A percentile compares a stretch with the other conserved stretches of the same genome.
Conservation (phyloP, 2,797 vertebrate species). For the Danio tinwini region DNA sequence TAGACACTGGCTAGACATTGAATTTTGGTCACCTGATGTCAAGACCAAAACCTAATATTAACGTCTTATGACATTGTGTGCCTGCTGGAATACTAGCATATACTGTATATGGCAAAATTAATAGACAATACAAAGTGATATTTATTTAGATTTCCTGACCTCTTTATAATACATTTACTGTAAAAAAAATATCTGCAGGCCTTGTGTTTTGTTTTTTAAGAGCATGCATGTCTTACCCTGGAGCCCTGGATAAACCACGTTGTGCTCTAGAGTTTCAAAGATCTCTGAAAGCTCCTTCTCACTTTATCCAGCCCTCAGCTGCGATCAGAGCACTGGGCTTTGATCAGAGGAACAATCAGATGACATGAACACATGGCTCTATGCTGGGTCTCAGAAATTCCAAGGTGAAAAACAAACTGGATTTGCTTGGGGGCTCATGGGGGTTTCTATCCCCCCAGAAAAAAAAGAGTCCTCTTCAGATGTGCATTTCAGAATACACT, state of each 20-base stretch:
- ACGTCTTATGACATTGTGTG: too few relatives aligned
- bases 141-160: background rate
- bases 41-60: too few relatives aligned
- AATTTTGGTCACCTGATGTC: too few relatives aligned
- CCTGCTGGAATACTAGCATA: too few relatives aligned
- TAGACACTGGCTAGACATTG: too few relatives aligned
- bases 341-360: conserved; percentile 10
- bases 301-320: conserved; percentile 2
- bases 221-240: background rate
- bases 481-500: too few relatives aligned
- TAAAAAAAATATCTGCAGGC: background rate
- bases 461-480: too few relatives aligned
- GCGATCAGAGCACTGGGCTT: background rate
- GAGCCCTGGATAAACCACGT: background rate
- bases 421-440: too few relatives aligned
- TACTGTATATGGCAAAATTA: too few relatives aligned
- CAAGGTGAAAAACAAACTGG: too few relatives aligned
- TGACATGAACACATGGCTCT: background rate
- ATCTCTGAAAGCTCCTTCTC: background rate
- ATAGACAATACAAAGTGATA: background rate
- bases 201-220: background rate
- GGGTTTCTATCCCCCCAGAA: too few relatives aligned
- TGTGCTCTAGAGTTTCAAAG: conserved; percentile 36
- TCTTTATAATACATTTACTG: background rate
- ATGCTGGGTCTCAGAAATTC: too few relatives aligned